Base-by-base conservation (phyloP, 2,797 vertebrate genomes). In the Typhlichthys subterraneus region DNA sequence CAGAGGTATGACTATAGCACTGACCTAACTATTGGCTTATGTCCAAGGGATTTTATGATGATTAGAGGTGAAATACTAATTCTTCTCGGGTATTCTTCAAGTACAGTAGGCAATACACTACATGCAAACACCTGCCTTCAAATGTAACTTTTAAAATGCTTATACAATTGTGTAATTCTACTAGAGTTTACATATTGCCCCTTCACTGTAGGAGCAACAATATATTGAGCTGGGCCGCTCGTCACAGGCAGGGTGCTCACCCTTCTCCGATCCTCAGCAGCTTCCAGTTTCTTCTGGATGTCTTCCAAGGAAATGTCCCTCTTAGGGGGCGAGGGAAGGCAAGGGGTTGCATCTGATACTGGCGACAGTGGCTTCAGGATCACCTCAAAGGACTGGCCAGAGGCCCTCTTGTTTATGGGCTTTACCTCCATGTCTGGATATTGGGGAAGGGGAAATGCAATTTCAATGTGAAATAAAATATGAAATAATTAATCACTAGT, bases 301-400 rank as follows among this genome's bases (percentile, higher is more conserved):
- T 98, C 97, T 51, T 98, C 96, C 93, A 99, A 82, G 63, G 97
- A 99, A 76, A 98, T 79, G 14, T 97, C 96, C 92, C 91, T 96
- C 92, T 97, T 98, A 33, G 95, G 94, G 9, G 94, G 93, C 3
- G 94, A 94, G 52, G 80, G 73, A 65, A 98, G 81, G 79, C 66
- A 94, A 84, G 95, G 92, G 0, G 91, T 89, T 55, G 86, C 90
- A 45, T 99, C 97, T 57, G 97, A 96, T 67, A 97, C 83, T 49
- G 98, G 97, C 42, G 96, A 95, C 62, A 91, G 93, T 1, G 96
- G 94, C 91, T 99, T 99, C 82, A 99, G 92, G 74, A 99, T 98
- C 86, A 99, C 96, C 85, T 99, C 96, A 0, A 98, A 99, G 57
- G 97, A 96, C 91, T 99, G 97, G 60, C 97, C 97, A 1, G 97